These are phyloP conservation scores for Cyphomyrus plagiostoma DNA, from an alignment of 2,113 vertebrate genomes.

Conservation along the genomic window DNA sequence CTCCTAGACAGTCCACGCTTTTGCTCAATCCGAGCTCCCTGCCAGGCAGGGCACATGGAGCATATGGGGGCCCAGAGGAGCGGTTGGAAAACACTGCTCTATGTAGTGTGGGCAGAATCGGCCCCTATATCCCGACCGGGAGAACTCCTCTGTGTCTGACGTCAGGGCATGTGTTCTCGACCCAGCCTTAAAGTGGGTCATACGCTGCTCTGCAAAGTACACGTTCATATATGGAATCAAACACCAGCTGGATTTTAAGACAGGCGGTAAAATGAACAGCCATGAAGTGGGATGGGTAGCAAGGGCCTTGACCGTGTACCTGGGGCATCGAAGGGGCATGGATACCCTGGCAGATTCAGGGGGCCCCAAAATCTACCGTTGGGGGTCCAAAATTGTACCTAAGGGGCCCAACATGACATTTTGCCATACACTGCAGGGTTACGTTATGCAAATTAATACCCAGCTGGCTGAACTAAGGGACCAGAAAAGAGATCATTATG, in stretches of 20 bases:
- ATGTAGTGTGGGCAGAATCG: background rate
- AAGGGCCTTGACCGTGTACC: background rate
- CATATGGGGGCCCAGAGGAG: background rate
- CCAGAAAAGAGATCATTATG: background rate
- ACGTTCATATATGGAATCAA: background rate
- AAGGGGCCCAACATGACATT: background rate
- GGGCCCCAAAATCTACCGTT: background rate
- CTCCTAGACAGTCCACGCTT: background rate
- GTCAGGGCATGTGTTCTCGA: background rate
- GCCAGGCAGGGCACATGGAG: background rate
- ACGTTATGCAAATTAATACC: background rate
- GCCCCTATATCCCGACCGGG: background rate
- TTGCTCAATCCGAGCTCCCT: background rate
- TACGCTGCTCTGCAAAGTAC: background rate
- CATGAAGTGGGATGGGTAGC: background rate
- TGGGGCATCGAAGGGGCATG: background rate
- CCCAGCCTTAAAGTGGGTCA: background rate
- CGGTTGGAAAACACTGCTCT: background rate
- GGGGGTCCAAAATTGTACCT: background rate
- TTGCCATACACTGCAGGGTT: background rate
- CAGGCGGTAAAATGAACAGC: background rate
- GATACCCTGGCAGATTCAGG: background rate
- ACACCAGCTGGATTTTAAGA: background rate
- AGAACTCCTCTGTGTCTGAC: background rate
- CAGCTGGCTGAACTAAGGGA: background rate